Conservation (phyloP, 1,140 invertebrate genomes). For the Nasonia longicornis region DNA sequence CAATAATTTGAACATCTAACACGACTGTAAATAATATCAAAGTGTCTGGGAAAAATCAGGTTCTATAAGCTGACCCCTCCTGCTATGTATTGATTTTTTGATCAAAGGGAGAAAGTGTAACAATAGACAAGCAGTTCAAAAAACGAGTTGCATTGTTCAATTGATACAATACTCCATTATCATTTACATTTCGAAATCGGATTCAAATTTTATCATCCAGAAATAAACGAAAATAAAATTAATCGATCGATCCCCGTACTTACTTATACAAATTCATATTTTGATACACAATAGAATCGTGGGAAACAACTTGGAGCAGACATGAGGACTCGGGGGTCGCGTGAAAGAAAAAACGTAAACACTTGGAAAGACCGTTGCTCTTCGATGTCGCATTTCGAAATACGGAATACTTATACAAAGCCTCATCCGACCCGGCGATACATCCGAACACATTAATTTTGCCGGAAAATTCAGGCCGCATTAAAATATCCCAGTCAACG, state of each 20-base stretch:
- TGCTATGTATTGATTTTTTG: not conserved
- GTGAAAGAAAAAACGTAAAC: not conserved
- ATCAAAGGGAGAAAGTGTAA: not conserved
- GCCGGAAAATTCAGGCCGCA: not conserved
- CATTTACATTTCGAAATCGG: no score
- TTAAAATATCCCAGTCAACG: not conserved
- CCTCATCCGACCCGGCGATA: no score
- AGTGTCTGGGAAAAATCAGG: no score
- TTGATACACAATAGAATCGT: not conserved
- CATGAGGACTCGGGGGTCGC: not conserved
- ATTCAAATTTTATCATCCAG: no score
- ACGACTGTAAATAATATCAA: no score
- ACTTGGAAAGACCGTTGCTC: not conserved
- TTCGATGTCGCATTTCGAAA: no score
- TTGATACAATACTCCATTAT: not conserved
- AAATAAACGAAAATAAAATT: no score
- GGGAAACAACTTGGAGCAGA: not conserved
- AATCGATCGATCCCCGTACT: not conserved
- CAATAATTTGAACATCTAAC: not conserved
- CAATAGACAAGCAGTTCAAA: not conserved
- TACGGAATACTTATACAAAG: no score
- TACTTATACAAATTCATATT: no score
- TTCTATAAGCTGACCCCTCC: no score
- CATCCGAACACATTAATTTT: no score
- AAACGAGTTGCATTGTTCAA: not conserved